Percentiles rank a stretch among this genome's conserved stretches.
Evolutionary conservation across 2,888 invertebrate species (phyloP).

Genomic region (Adineta ricciae): DNA sequence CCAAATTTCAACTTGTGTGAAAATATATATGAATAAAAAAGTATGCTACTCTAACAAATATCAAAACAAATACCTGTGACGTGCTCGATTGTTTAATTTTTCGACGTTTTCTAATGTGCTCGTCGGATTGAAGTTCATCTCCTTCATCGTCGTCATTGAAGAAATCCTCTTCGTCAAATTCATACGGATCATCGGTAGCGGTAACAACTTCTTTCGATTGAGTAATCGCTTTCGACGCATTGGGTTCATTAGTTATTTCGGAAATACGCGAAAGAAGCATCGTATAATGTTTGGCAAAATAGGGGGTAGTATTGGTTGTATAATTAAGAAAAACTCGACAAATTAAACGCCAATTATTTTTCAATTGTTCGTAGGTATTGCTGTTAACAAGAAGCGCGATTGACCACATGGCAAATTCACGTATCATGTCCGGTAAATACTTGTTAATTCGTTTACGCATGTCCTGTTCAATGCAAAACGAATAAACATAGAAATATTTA

Average conservation of each 20-base stretch:
- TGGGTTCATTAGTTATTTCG: background rate
- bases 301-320: background rate
- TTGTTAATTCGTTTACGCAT: background rate
- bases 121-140: background rate
- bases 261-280: background rate
- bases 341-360: background rate
- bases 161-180: background rate
- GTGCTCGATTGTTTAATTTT: no score
- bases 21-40: no score
- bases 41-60: no score
- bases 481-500: background rate
- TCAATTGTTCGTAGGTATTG: background rate
- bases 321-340: background rate
- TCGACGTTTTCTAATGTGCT: background rate
- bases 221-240: background rate
- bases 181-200: background rate
- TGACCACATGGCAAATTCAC: background rate
- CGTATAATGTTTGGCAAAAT: background rate
- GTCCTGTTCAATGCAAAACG: background rate
- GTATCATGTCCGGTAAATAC: background rate
- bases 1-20: no score
- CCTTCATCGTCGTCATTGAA: background rate
- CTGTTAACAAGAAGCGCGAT: background rate
- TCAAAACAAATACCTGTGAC: background rate
- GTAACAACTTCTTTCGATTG: background rate